Evolutionary conservation across 2,888 invertebrate species (phyloP).

Genomic region (Apocheima hispidaria): DNA sequence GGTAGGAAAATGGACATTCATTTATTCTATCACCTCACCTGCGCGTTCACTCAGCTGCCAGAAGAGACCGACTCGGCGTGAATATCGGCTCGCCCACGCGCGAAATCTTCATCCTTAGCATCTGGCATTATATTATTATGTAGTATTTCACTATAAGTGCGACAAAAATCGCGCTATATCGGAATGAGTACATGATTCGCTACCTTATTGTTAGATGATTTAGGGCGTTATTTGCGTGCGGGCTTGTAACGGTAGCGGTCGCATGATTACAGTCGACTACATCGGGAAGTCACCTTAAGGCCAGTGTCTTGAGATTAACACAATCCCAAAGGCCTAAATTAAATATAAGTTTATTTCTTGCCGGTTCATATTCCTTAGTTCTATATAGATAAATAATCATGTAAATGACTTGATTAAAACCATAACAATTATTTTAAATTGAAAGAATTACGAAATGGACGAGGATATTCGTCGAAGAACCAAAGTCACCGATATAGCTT

Average conservation of each 20-base stretch:
- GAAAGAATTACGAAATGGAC: too few species aligned
- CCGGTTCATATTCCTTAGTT: constrained; percentile 7
- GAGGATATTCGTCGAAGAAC: too few species aligned
- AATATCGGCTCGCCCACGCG: background rate
- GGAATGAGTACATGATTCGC: background rate
- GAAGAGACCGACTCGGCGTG: background rate
- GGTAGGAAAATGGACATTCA: too few species aligned
- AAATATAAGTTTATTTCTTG: constrained; percentile 4
- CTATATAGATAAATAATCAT: background rate
- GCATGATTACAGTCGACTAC: background rate
- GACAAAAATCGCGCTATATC: background rate
- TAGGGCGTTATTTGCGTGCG: background rate
- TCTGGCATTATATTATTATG: background rate
- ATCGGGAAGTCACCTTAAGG: background rate
- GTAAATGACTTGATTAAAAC: background rate
- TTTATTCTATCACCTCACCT: background rate
- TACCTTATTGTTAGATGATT: background rate
- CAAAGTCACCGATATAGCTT: too few species aligned
- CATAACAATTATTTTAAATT: background rate
- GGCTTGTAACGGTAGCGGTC: background rate
- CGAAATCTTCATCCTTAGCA: background rate
- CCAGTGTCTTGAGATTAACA: background rate
- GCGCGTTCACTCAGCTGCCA: too few species aligned
- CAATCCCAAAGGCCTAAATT: background rate
- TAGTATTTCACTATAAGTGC: too few species aligned